Base-by-base conservation (phyloP, 2,113 vertebrate genomes). In the Epinephelus cyanopodus region DNA sequence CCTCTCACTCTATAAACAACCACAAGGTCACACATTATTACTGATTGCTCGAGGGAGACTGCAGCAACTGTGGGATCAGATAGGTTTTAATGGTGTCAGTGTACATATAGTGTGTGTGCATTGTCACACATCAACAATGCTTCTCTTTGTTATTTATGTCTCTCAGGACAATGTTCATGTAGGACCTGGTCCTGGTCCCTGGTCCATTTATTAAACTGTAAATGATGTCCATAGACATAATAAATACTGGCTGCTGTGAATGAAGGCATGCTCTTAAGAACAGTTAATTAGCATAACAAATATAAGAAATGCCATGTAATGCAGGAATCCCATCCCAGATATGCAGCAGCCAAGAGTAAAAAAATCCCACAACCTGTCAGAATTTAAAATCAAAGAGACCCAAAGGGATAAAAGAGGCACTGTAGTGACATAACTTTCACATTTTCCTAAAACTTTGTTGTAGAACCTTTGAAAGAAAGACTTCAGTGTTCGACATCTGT, bases 11-110 rank as follows among this genome's bases (percentile, higher is more conserved):
- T 54, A 42, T 39, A 53, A 75, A 54, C 73, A 45, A 65, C 17
- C 74, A 76, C 68, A 65, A 72, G 60, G 68, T 72, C 68, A 64
- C 77, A 64, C 60, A 11, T 47, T 14, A 5, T 23, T 57, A 39
- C n/a, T n/a, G n/a, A 74, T 66, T 60, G 70, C 42, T 53, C 10
- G 18, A 7, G 53, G 42, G 62, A 27, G 61, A 37, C 69, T 25
- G 15, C 42, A 21, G 45, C 29, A 10, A 42, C 18, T 10, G 50
- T 18, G 25, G 25, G 73, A 52, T 69, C 37, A n/a, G n/a, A 29
- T 53, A 27, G 2, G 33, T 78, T 39, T 18, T 17, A 15, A 70
- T 63, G 47, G 47, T 15, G 76, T 58, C 27, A 25, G 14, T 56
- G 29, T 27, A 29, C 47, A 52, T 12, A 29, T 11, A 12, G 25